Conservation (phyloP, 1,140 invertebrate genomes). For the Ridgeia piscesae region DNA sequence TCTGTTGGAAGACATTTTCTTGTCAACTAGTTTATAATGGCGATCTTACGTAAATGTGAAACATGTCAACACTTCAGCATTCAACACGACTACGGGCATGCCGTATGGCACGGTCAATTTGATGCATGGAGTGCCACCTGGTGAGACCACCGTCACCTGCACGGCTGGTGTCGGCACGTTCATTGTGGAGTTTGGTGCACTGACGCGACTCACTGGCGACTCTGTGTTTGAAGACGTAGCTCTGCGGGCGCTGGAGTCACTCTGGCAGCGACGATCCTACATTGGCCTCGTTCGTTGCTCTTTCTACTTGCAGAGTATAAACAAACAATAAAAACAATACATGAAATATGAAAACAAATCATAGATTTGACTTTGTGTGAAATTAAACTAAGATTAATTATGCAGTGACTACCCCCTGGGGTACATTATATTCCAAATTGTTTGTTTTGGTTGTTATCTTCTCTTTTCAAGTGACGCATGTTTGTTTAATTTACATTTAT, state of each 20-base stretch:
- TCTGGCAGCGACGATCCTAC: slow-evolving; percentile 83
- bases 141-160: slow-evolving; percentile 95
- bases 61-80: slow-evolving; percentile 50
- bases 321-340: not conserved
- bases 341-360: not conserved
- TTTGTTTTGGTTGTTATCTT: not conserved
- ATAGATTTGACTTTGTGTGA: not conserved
- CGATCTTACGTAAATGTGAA: not conserved
- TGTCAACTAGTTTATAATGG: too few species aligned
- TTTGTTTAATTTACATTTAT: not conserved
- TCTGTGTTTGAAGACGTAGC: slow-evolving; percentile 92
- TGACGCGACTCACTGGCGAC: slow-evolving; percentile 88
- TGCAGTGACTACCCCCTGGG: not conserved
- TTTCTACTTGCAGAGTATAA: not conserved
- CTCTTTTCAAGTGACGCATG: not conserved
- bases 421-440: not conserved
- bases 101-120: slow-evolving; percentile 89
- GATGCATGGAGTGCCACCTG: slow-evolving; percentile 84
- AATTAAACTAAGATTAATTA: not conserved
- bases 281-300: slow-evolving; percentile 71
- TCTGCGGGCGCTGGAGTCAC: slow-evolving; percentile 82
- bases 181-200: slow-evolving; percentile 93
- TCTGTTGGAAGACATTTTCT: too few species aligned
- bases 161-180: slow-evolving; percentile 98
- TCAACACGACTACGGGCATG: slow-evolving; percentile 78